Evolutionary conservation across 2,888 invertebrate species (phyloP).

Genomic region (Ormyrus thymus): DNA sequence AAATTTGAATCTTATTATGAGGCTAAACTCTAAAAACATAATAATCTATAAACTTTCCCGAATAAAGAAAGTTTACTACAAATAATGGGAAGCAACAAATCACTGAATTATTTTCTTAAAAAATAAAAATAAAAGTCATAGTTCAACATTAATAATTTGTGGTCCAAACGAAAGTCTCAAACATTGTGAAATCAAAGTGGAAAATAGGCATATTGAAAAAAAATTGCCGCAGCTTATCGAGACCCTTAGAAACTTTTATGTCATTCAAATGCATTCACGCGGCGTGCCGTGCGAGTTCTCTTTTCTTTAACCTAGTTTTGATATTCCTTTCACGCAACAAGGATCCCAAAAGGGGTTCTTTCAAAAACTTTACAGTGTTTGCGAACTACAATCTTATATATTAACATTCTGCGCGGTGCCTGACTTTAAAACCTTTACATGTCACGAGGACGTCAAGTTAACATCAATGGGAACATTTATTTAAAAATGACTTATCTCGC

Average conservation of each 20-base stretch:
- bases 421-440: background rate
- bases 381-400: constrained; percentile 3
- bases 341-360: constrained; percentile 19
- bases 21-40: no score
- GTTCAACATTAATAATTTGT: no score
- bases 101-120: no score
- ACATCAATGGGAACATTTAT: background rate
- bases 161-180: no score
- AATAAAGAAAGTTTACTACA: no score
- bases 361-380: constrained; percentile 15
- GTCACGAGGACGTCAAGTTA: background rate
- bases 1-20: no score
- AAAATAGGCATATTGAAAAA: constrained; percentile 28
- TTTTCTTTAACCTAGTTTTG: constrained; percentile 36
- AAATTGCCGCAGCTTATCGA: constrained; percentile 30
- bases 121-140: no score
- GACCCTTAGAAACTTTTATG: background rate
- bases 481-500: background rate
- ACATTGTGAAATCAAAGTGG: background rate
- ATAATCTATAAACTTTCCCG: no score
- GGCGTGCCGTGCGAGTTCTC: background rate
- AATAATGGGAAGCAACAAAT: no score
- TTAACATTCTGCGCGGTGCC: background rate
- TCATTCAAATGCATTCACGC: constrained; percentile 43
- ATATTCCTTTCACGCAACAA: constrained; percentile 25